phyloP scores from a whole-genome alignment of 2,888 invertebrate genomes.

The Poecilus cupreus region DNA sequence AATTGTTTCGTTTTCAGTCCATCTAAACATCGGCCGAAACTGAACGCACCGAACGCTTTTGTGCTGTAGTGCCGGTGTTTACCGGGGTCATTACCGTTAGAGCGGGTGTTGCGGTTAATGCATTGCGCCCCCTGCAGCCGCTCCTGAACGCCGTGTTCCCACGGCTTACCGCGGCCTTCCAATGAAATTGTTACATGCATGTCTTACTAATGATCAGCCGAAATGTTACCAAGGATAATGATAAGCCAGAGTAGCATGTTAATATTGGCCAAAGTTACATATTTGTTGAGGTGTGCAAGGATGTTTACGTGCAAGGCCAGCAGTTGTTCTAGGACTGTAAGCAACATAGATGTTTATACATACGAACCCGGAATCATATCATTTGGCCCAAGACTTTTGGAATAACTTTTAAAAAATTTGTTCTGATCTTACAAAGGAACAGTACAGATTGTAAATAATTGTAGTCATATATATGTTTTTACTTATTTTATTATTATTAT shows the following conservation, averaged over 20 bases:
- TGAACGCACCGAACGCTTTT: constrained; percentile 8
- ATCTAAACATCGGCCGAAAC: no score
- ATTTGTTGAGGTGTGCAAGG: no score
- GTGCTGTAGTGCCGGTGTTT: background rate
- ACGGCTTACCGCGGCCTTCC: background rate
- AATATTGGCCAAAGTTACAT: background rate
- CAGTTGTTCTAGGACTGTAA: no score
- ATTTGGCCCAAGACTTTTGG: no score
- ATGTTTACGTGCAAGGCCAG: no score
- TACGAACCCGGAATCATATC: no score
- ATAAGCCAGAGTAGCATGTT: background rate
- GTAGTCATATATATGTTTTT: no score
- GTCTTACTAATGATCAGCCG: constrained; percentile 9
- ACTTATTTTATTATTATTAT: no score
- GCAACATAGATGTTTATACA: no score
- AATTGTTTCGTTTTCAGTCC: constrained; percentile 53
- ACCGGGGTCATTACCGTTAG: constrained; percentile 23
- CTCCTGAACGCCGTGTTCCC: background rate
- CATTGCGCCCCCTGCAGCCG: constrained; percentile 10
- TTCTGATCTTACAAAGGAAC: no score
- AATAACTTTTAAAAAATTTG: no score
- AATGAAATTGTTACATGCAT: constrained; percentile 11
- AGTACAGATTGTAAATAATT: no score
- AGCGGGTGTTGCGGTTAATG: background rate
- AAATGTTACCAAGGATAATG: background rate